Evolutionary conservation across 2,888 invertebrate species (phyloP), one percentile per base, ranked within the genome.

Genomic region (Philopedon plagiatum): DNA sequence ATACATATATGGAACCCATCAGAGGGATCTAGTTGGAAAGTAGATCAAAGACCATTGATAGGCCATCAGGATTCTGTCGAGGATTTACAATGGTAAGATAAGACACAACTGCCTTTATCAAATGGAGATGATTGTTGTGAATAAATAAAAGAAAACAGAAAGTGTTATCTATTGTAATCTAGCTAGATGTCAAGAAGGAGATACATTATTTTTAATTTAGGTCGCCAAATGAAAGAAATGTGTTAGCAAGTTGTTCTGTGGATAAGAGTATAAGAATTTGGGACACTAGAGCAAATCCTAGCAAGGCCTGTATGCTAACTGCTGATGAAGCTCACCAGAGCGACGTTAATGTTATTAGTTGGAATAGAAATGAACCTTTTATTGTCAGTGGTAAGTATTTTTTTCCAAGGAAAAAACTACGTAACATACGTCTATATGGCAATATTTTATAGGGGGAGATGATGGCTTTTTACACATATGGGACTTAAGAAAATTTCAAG

Each of bases 261-360:
- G 96, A 96, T 82, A 94, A 91, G 87, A 92, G 93, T 74, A 94
- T 99, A 76, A 91, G 97, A 79, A 93, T 99, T 82, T 99, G 99
- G 99, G 99, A 99, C 85, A 92, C 93, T 5, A 89, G 99, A 83
- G 94, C 92, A 1, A 88, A 92, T 3, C 94, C 96, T 0, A 90
- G 90, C 63, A 94, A 96, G 82, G 96, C 97, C 0, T 97, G 97
- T 82, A 98, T 98, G 94, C 85, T 98, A 51, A 93, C 94, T 0
- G 92, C 93, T 58, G 89, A 91, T 39, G 90, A 94, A 80, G 95
- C 98, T 3, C 99, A 99, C 84, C 89, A 92, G 71, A 91, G 91
- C 79, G 99, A 99, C 85, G 91, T 99, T 1, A 99, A 99, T 87
- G 99, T 99, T 0, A 95, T 99, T 80, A 94, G 94, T 78, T 99